Evolutionary conservation across 1,140 invertebrate species (phyloP), one percentile per base, ranked within the genome.

Genomic region (Nasonia giraulti): DNA sequence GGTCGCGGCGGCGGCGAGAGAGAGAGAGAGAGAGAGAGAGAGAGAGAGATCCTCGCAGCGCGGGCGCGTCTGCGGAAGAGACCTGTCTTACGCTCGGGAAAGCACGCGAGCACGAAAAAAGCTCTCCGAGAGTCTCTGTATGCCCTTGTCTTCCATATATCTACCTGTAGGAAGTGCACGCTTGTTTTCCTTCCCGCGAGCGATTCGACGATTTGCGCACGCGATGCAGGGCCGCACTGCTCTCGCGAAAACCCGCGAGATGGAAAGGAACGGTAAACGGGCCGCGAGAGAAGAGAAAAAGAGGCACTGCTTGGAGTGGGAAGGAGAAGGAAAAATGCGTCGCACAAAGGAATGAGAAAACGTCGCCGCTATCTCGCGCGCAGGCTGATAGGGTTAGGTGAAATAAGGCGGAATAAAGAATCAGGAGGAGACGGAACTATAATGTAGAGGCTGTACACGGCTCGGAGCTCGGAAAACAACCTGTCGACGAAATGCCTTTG

Each of bases 321-420:
- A 62, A 78, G 66, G 40, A 5, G 8, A 23, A 17, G 37, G 74
- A 12, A 10, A 44, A 47, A 23, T 76, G 47, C 17, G n/a, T n/a
- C 12, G 76, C n/a, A 78, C 68, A 78, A 78, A 78, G 47, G 23
- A 62, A 55, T 17, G 27, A 62, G 47, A 55, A 55, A 62, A 78
- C 27, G 44, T 71, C 14, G 8, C 47, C n/a, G 12, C 33, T 10
- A 31, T 14, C 55, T 31, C 33, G 33, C 55, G 55, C 33, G 33
- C 31, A 31, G 40, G 40, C 2, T 37, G 62, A 80, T 80, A 80
- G 33, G 31, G 23, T 80, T 80, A 33, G 78, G 62, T 14, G 27
- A 68, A 80, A 80, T 80, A 80, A 80, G 27, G 33, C 62, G 23
- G 31, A 68, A 68, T 68, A 40, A 80, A 37, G 78, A 80, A 68